These are phyloP conservation scores for Steatornis caripensis DNA, from an alignment of 2,113 vertebrate genomes.

Conservation along the genomic window DNA sequence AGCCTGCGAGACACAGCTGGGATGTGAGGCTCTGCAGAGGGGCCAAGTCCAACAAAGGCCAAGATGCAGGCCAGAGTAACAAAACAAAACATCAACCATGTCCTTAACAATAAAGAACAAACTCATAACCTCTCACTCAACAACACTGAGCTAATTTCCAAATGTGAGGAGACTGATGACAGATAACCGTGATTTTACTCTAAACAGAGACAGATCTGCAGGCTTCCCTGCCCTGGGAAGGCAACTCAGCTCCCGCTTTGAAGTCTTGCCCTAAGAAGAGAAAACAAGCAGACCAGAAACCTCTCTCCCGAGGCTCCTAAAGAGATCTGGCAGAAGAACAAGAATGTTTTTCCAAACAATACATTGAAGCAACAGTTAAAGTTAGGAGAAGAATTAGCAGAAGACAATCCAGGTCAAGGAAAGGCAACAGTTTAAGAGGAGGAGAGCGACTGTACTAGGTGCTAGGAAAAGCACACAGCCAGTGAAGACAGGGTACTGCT, in stretches of 20 bases:
- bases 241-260: not conserved
- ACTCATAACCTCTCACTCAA: not conserved
- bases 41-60: not conserved
- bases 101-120: not conserved
- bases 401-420: not conserved
- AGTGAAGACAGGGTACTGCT: not conserved
- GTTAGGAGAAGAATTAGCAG: not conserved
- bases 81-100: not conserved
- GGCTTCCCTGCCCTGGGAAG: not conserved
- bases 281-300: slow-evolving; percentile 1
- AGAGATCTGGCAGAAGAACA: not conserved
- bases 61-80: not conserved
- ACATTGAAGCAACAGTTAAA: not conserved
- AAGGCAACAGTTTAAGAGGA: not conserved
- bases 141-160: slow-evolving; percentile 4
- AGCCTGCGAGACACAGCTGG: not conserved
- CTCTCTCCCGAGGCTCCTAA: not conserved
- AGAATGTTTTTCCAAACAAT: not conserved
- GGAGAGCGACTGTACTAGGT: not conserved
- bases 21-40: not conserved
- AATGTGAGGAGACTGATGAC: not conserved
- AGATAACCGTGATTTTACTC: not conserved
- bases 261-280: not conserved
- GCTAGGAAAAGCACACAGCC: not conserved
- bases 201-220: not conserved